Evolutionary conservation across 2,888 invertebrate genomes (phyloP).

Genomic region (Cantharis lateralis): DNA sequence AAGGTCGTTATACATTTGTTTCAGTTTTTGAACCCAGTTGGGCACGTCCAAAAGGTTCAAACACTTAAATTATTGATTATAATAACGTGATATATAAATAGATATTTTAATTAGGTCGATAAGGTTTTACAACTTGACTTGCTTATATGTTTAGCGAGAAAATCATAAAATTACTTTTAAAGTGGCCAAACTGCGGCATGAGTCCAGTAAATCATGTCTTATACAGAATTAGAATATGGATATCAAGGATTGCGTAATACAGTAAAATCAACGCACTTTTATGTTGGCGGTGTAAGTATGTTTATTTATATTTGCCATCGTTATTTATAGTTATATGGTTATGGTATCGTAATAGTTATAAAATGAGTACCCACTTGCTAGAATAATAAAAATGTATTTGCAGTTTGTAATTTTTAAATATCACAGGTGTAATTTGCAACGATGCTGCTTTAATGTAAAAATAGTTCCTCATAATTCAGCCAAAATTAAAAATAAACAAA

Average conservation of each 20-base stretch:
- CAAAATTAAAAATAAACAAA: not conserved
- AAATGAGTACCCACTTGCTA: not conserved
- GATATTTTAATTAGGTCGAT: not conserved
- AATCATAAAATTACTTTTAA: not conserved
- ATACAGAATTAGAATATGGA: conserved; percentile 90
- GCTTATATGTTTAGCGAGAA: not conserved
- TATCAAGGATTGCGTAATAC: conserved; percentile 85
- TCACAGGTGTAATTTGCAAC: not conserved
- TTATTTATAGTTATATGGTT: not conserved
- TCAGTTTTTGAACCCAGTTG: not conserved
- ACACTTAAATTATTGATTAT: not conserved
- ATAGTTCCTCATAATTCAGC: not conserved
- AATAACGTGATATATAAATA: not conserved
- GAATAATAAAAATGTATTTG: not conserved
- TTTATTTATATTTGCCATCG: not conserved
- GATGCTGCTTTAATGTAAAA: not conserved
- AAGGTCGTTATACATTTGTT: not conserved
- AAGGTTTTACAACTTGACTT: not conserved
- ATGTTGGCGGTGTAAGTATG: conserved; percentile 71
- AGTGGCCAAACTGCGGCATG: conserved; percentile 11
- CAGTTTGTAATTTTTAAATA: not conserved
- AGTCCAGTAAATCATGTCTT: conserved; percentile 68
- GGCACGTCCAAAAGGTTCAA: not conserved
- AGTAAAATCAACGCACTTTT: conserved; percentile 68
- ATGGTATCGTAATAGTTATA: not conserved